phyloP scores from a whole-genome alignment of 2,797 vertebrate species.

The Mormyrops boulengeri region DNA sequence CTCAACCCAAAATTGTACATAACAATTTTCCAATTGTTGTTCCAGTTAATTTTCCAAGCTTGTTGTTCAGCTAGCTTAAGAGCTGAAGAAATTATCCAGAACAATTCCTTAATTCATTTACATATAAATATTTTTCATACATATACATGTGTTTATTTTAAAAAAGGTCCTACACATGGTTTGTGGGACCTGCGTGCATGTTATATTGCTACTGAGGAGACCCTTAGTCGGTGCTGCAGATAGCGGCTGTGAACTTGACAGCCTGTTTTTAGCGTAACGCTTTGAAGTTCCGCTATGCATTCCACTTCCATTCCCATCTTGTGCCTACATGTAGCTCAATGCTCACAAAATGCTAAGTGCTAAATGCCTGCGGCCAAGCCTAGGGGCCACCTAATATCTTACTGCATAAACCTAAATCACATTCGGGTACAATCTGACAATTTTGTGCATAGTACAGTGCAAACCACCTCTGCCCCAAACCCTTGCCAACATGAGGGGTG shows the following conservation, averaged over 20 bases:
- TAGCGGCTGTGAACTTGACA: too few species aligned
- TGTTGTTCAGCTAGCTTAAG: neutral
- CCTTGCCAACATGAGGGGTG: neutral
- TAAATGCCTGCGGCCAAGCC: neutral
- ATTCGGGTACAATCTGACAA: too few species aligned
- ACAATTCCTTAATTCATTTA: too few species aligned
- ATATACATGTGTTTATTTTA: too few species aligned
- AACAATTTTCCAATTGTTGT: neutral
- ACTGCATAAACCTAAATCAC: neutral
- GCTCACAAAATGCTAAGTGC: neutral
- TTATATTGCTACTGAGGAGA: neutral
- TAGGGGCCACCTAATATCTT: neutral
- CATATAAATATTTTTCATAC: too few species aligned
- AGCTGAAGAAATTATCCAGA: too few species aligned
- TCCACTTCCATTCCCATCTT: too few species aligned
- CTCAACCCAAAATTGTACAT: neutral
- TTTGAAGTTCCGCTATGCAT: too few species aligned
- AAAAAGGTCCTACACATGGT: neutral
- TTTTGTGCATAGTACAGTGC: neutral
- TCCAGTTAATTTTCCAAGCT: too few species aligned
- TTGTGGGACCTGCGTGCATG: neutral
- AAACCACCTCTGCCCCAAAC: neutral
- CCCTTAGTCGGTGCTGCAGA: neutral
- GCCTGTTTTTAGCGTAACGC: too few species aligned
- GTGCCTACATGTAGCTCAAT: too few species aligned